Conservation (phyloP, 37 sponge, comb jelly and placozoan genomes). For the Oopsacas minuta region DNA sequence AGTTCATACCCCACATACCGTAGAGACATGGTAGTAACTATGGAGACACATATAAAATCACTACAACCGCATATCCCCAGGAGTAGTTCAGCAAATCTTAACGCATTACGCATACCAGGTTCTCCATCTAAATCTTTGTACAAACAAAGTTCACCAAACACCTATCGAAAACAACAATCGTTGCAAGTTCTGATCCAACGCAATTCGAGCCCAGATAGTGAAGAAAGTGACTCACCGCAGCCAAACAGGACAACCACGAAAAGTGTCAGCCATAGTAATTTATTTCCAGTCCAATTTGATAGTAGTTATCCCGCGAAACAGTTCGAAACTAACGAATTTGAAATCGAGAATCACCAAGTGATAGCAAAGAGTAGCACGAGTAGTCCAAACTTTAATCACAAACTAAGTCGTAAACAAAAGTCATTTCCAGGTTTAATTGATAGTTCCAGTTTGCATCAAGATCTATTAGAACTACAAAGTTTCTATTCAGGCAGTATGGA, state of each 20-base stretch:
- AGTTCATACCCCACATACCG: background rate
- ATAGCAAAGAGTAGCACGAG: background rate
- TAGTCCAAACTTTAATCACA: background rate
- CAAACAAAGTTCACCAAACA: background rate
- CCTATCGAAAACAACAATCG: background rate
- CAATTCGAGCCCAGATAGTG: background rate
- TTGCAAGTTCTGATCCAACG: background rate
- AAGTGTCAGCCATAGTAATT: background rate
- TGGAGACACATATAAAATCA: constrained; percentile 10
- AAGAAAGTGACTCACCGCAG: background rate
- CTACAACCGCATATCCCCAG: background rate
- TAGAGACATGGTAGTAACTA: background rate
- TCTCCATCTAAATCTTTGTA: background rate
- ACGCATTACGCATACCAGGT: background rate
- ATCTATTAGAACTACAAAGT: constrained; percentile 7
- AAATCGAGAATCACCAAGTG: background rate
- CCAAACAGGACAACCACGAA: background rate
- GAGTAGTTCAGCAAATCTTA: background rate
- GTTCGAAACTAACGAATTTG: background rate
- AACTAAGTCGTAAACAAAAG: background rate
- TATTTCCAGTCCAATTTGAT: background rate
- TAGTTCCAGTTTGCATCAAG: background rate
- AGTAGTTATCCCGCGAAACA: background rate
- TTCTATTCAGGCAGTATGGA: background rate
- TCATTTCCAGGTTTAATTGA: background rate